Evolutionary conservation across 2,113 vertebrate genomes (phyloP).

Genomic region (Gopherus evgoodei): DNA sequence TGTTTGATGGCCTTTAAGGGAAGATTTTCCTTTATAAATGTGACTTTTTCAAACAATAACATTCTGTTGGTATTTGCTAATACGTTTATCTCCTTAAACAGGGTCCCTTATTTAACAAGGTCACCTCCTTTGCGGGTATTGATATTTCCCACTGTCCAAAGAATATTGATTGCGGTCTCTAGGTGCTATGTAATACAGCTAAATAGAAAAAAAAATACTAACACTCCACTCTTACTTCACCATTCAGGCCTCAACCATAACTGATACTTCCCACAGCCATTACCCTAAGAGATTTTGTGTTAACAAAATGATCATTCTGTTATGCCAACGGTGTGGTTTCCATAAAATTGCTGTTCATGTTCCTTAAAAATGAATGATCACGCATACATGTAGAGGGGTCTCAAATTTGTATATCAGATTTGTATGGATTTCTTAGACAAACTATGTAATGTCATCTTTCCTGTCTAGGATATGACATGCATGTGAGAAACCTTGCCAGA

Average conservation of each 20-base stretch:
- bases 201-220: not conserved
- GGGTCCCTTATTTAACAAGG: conserved; percentile 21
- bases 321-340: fast-evolving
- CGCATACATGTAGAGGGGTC: not conserved
- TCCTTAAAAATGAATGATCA: conserved; percentile 18
- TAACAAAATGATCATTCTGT: not conserved
- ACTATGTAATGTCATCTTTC: not conserved
- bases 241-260: not conserved
- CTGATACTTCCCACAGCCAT: not conserved
- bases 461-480: not conserved
- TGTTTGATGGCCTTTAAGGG: not conserved
- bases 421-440: not conserved
- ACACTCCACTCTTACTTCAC: not conserved
- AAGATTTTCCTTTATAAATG: not conserved
- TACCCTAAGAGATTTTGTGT: not conserved
- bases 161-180: not conserved
- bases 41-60: not conserved
- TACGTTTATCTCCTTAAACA: not conserved
- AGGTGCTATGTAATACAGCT: not conserved
- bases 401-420: not conserved
- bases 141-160: not conserved
- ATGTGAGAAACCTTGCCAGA: conserved; percentile 28
- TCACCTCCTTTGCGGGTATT: not conserved
- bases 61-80: not conserved
- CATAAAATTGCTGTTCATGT: conserved; percentile 46